Conservation (phyloP, 2,888 invertebrate genomes). For the Myopa testacea region DNA sequence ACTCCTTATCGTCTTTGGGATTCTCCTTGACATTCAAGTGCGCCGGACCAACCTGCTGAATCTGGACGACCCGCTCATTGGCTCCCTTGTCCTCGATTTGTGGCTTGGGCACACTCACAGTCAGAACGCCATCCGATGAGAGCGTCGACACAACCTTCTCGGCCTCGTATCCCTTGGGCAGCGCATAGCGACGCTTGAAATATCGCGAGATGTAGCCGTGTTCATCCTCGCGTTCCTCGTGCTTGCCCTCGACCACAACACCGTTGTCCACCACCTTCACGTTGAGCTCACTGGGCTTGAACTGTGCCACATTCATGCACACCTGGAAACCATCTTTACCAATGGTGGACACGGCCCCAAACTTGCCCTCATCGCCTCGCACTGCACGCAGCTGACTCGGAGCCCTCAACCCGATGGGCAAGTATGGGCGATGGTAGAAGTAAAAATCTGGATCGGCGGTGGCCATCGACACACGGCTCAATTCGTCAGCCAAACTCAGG, state of each 20-base stretch:
- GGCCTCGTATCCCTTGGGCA: constrained; percentile 82
- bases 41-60: constrained; percentile 74
- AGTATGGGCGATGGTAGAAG: constrained; percentile 39
- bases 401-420: constrained; percentile 24
- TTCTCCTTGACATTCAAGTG: constrained; percentile 70
- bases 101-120: constrained; percentile 75
- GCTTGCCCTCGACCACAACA: constrained; percentile 80
- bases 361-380: constrained; percentile 73
- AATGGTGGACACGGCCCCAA: constrained; percentile 53
- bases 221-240: constrained; percentile 79
- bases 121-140: constrained; percentile 80
- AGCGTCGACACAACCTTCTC: constrained; percentile 79
- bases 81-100: constrained; percentile 54
- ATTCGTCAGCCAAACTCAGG: constrained; percentile 59
- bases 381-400: constrained; percentile 64
- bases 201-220: constrained; percentile 81
- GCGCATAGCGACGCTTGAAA: constrained; percentile 78
- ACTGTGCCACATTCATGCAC: constrained; percentile 82
- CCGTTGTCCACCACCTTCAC: constrained; percentile 81
- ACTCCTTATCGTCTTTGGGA: constrained; percentile 40
- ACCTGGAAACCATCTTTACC: constrained; percentile 79
- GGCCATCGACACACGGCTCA: constrained; percentile 48
- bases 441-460: constrained; percentile 25
- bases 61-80: constrained; percentile 72
- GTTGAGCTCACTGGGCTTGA: constrained; percentile 80